phyloP scores from a whole-genome alignment of 92 coral and sea anemone genomes.

The Actinernus sp. region DNA sequence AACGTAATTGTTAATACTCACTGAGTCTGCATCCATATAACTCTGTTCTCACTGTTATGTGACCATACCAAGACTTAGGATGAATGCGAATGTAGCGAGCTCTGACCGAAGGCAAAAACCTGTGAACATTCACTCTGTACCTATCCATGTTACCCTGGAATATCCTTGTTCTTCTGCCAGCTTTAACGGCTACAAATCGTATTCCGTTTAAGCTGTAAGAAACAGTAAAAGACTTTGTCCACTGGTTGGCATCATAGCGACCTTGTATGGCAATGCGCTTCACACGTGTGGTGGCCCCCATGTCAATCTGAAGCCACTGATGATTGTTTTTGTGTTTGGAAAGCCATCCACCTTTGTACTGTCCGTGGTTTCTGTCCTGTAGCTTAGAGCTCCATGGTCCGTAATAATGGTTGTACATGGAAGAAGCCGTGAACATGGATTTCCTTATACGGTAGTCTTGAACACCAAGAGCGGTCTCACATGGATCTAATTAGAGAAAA shows the following conservation, averaged over 20 bases:
- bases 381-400: conserved; percentile 87
- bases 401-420: conserved; percentile 69
- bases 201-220: conserved; percentile 49
- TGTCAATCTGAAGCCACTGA: conserved; percentile 71
- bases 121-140: conserved; percentile 48
- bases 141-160: conserved; percentile 71
- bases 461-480: conserved; percentile 80
- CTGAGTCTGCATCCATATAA: conserved; percentile 75
- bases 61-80: conserved; percentile 62
- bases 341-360: conserved; percentile 68
- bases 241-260: conserved; percentile 76
- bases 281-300: conserved; percentile 51
- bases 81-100: conserved; percentile 62
- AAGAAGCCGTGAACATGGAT: conserved; percentile 69
- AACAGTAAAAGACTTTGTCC: conserved; percentile 56
- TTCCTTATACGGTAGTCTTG: conserved; percentile 73
- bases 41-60: conserved; percentile 68
- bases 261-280: conserved; percentile 42
- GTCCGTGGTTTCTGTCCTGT: conserved; percentile 68
- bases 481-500: conserved; percentile 47
- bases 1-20: conserved; percentile 18
- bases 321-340: conserved; percentile 38
- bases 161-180: conserved; percentile 44
- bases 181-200: conserved; percentile 43
- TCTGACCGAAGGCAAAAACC: conserved; percentile 57